Base-by-base conservation (phyloP, 2,797 vertebrate species). In the Poeciliopsis paucimaculata region DNA sequence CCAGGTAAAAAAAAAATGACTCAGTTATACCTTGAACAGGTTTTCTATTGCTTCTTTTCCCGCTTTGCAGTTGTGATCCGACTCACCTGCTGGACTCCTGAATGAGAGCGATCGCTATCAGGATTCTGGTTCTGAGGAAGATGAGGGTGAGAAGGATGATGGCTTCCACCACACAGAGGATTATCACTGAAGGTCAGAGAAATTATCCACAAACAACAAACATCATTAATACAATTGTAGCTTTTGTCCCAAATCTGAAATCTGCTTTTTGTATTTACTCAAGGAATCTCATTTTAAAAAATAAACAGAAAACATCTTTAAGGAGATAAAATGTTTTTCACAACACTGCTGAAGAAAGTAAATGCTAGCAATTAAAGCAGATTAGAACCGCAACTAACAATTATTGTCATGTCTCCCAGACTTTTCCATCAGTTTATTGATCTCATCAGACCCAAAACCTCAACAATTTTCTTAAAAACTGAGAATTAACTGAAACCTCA, bases 1-100 rank as follows among this genome's bases (percentile, higher is more conserved):
- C 36, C 64, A 41, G 28, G 26, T 62, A 18, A 62, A 60, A 60
- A 4, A 6, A 31, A 23, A 3, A 20, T 26, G 23, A 23, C 36
- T 66, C 36, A 41, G 64, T 5, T 39, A 39, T 8, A 41, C 64
- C 8, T 3, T 23, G 20, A 51, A 23, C 49, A 51, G 2, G 49
- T 51, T 36, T 39, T 23, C 18, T 10, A 23, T 5, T 39, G 34
- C 62, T 66, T 39, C 23, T 66, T 39, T 10, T 2, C 18, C 7
- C 7, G 10, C 3, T 57, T 76, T 41, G 31, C 62, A 45, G 53
- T 45, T 11, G 12, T 0, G 55, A 12, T 43, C 23, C 1, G 39
- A 88, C 92, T 82, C 79, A 98, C 97, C 92, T 97, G 97, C 97
- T 98, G 89, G 97, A 95, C 90, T 98, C 97, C 86, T 95, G 90